Percentiles rank a stretch among this genome's conserved stretches.
Conservation (phyloP, 2,113 vertebrate species). For the Percopsis transmontana region DNA sequence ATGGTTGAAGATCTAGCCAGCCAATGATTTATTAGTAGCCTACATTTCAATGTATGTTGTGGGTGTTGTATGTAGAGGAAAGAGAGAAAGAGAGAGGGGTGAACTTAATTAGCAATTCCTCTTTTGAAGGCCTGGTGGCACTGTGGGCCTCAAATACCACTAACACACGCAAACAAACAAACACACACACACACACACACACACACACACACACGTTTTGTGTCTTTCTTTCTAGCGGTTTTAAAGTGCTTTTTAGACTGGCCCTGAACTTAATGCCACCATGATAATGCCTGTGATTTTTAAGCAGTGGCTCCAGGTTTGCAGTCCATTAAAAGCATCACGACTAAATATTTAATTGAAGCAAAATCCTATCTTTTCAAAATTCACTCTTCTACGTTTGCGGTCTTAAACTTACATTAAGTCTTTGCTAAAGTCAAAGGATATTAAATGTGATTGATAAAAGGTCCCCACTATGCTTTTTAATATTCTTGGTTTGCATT, state of each 20-base stretch:
- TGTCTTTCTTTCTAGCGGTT: constrained; percentile 20
- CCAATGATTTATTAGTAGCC: not conserved
- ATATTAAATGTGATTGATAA: not conserved
- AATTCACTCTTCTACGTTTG: not conserved
- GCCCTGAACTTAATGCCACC: too few relatives aligned
- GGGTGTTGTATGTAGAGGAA: not conserved
- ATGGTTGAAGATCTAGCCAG: too few relatives aligned
- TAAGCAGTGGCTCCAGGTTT: constrained; percentile 1
- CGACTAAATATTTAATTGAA: constrained; percentile 17
- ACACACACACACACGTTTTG: constrained; percentile 8
- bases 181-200: not conserved
- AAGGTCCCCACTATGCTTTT: too few relatives aligned
- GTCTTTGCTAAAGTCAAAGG: constrained; percentile 4
- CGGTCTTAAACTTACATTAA: not conserved
- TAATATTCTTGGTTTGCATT: not conserved
- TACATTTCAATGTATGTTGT: not conserved
- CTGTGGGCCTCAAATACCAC: constrained; percentile 69
- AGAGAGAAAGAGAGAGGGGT: not conserved
- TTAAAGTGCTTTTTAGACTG: too few relatives aligned
- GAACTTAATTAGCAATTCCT: constrained; percentile 58
- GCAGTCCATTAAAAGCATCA: not conserved
- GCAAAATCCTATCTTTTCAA: not conserved
- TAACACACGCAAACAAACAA: constrained; percentile 21
- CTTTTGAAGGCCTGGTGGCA: constrained; percentile 70
- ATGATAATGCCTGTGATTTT: constrained; percentile 10